Evolutionary conservation across 2,797 vertebrate species (phyloP).

Genomic region (Lerista edwardsae): DNA sequence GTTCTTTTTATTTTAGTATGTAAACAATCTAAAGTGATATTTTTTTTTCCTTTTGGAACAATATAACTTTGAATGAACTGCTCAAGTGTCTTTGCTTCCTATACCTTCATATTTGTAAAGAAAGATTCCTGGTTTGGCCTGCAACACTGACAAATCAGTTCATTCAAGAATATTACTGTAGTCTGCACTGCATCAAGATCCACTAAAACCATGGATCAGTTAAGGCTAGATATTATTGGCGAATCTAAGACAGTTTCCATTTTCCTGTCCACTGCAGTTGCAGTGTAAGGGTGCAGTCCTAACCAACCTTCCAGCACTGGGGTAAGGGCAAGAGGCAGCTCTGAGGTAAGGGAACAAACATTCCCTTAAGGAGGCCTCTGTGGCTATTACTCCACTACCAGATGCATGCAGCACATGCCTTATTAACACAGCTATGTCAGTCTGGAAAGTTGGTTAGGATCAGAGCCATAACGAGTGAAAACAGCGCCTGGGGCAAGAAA

Average conservation of each 20-base stretch:
- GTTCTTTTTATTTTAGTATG: conserved; percentile 35
- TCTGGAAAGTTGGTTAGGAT: too few species aligned
- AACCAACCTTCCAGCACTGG: too few species aligned
- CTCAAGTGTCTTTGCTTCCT: conserved; percentile 37
- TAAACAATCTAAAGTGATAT: conserved; percentile 37
- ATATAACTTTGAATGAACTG: conserved; percentile 27
- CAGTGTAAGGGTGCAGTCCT: too few species aligned
- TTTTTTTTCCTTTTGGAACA: conserved; percentile 35
- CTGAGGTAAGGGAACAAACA: too few species aligned
- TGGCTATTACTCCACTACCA: too few species aligned
- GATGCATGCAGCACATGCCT: too few species aligned
- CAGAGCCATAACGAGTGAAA: too few species aligned
- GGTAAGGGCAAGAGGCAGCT: too few species aligned
- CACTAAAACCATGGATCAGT: conserved; percentile 14
- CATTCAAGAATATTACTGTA: background rate
- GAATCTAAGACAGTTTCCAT: conserved; percentile 37
- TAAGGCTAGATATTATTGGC: conserved; percentile 30
- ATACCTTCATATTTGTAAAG: conserved; percentile 37
- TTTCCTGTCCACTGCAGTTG: conserved; percentile 25
- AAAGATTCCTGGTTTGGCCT: conserved; percentile 7
- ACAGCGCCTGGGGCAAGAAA: too few species aligned
- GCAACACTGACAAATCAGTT: background rate
- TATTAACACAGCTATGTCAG: too few species aligned
- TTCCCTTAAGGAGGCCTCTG: too few species aligned
- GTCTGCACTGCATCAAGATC: conserved; percentile 21